Percentiles rank a stretch among this genome's conserved stretches.
Conservation (phyloP, 2,113 vertebrate species). For the Hypanus sabinus region DNA sequence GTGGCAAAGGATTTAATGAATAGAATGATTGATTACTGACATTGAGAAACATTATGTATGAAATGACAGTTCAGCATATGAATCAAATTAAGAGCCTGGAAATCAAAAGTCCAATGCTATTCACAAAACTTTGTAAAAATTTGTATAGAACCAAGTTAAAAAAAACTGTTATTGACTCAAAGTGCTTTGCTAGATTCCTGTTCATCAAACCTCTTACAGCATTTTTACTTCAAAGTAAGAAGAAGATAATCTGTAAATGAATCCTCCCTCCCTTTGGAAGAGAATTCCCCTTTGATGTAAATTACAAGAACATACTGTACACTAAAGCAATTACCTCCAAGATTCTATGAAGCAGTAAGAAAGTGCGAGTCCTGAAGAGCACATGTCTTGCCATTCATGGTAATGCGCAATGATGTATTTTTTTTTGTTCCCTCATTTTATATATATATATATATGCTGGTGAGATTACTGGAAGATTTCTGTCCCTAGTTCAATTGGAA, state of each 20-base stretch:
- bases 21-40: not conserved
- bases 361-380: not conserved
- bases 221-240: not conserved
- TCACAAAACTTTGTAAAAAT: not conserved
- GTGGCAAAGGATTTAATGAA: not conserved
- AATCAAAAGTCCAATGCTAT: not conserved
- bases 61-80: not conserved
- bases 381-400: not conserved
- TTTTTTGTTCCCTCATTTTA: not conserved
- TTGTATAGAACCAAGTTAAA: not conserved
- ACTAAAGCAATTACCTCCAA: not conserved
- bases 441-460: too few species aligned
- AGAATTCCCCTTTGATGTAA: not conserved
- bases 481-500: not conserved
- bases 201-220: not conserved
- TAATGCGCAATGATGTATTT: not conserved
- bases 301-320: not conserved
- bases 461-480: not conserved
- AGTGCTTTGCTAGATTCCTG: not conserved
- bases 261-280: not conserved
- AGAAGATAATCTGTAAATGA: not conserved
- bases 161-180: constrained; percentile 3
- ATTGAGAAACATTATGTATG: not conserved
- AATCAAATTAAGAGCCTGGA: not conserved
- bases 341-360: not conserved